Conservation (phyloP, 2,797 vertebrate genomes). For the Phaenicophaeus curvirostris region DNA sequence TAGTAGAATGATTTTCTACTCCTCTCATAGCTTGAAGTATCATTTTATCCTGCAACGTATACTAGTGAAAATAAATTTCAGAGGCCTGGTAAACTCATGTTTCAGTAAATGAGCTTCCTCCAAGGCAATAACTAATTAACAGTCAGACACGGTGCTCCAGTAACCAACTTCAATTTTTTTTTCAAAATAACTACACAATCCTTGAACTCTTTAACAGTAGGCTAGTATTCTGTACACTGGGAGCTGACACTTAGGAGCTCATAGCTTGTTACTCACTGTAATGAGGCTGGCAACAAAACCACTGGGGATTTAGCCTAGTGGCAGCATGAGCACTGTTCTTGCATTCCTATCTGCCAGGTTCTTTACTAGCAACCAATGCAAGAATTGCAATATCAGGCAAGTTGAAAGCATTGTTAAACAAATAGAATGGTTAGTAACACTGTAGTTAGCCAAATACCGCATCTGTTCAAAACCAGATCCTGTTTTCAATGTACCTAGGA, state of each 20-base stretch:
- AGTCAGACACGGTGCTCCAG: background rate
- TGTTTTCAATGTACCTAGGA: background rate
- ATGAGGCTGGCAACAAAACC: background rate
- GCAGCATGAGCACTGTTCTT: accelerated
- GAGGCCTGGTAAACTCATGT: background rate
- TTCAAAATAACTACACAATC: background rate
- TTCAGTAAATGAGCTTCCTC: background rate
- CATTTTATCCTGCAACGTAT: background rate
- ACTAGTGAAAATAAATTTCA: background rate
- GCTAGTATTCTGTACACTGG: background rate
- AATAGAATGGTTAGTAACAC: accelerated
- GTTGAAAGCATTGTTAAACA: background rate
- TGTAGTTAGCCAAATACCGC: background rate
- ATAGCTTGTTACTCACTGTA: background rate
- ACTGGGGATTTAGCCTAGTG: background rate
- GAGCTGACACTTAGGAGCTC: background rate
- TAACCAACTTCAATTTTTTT: background rate
- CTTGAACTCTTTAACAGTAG: background rate
- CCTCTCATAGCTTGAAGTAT: background rate
- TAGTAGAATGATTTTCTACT: background rate
- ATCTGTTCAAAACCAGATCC: background rate
- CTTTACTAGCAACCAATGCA: too few species aligned
- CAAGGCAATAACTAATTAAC: background rate
- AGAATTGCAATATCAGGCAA: background rate
- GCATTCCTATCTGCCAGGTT: too few species aligned